Conservation (phyloP, 2,113 vertebrate genomes). For the Mustela lutreola region DNA sequence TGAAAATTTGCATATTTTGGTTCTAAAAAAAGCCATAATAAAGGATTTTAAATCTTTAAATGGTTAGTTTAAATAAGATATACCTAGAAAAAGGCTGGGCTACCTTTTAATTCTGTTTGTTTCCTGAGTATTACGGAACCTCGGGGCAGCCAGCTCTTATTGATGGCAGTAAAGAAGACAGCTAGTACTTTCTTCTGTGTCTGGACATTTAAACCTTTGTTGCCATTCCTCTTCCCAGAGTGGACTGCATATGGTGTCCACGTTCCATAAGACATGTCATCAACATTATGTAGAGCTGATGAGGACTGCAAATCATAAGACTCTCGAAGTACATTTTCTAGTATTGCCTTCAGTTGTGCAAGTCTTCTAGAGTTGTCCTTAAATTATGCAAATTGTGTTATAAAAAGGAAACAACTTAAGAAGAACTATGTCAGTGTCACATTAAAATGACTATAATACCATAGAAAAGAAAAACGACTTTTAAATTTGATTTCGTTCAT, state of each 20-base stretch:
- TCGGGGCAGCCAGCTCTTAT: neutral
- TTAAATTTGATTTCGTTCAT: slow-evolving; percentile 63
- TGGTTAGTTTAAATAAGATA: neutral
- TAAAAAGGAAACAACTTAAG: slow-evolving; percentile 67
- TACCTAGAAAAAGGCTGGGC: neutral
- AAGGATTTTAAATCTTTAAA: neutral
- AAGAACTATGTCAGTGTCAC: slow-evolving; percentile 53
- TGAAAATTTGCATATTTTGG: slow-evolving; percentile 33
- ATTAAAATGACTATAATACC: slow-evolving; percentile 44
- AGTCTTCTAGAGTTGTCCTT: slow-evolving; percentile 56
- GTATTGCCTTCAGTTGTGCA: slow-evolving; percentile 52
- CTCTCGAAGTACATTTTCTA: slow-evolving; percentile 61
- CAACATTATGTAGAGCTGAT: neutral
- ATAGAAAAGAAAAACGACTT: slow-evolving; percentile 49
- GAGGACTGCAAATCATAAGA: slow-evolving; percentile 15
- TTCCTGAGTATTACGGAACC: neutral
- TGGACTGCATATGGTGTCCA: too few relatives aligned
- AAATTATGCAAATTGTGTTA: slow-evolving; percentile 75
- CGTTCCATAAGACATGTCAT: neutral
- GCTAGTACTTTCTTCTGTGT: neutral
- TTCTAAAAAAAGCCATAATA: slow-evolving; percentile 1
- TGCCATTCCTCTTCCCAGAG: neutral
- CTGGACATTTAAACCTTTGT: neutral
- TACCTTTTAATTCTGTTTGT: neutral
- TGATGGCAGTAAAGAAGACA: neutral